Base-by-base conservation (phyloP, 2,888 invertebrate genomes). In the Hyposoter didymator region DNA sequence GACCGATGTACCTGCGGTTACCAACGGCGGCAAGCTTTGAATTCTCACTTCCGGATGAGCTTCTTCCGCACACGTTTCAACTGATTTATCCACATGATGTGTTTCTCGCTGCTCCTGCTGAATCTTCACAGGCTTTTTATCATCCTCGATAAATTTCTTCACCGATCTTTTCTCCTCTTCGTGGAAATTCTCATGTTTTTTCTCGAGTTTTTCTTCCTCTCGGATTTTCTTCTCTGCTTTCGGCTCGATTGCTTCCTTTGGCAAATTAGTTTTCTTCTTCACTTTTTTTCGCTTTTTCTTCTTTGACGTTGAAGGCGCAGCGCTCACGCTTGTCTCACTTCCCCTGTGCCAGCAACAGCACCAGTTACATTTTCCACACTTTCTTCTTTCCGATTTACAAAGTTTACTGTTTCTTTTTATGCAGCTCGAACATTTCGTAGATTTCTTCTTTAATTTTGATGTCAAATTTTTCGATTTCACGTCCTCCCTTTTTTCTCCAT, bases 1-100 rank as follows among this genome's bases (percentile, higher is more conserved):
- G 8, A 45, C 64, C 7, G 83, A 59, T 10, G 78, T 72, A 35
- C 73, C 75, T 1, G 70, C 72, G 4, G 74, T 80, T 74, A 35
- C 14, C 49, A 45, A 35, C 55, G 43, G 8, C 10, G 62, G 47
- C n/a, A n/a, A n/a, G 32, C 5, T 62, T 32, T 39, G 2, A 1
- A n/a, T 32, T 0, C 28, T 74, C 12, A n/a, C 1, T 35, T 8
- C 45, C n/a, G n/a, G 12, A 35, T 35, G 35, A 35, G 35, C 35
- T n/a, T 43, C 62, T 39, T 52, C 39, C 43, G 67, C 19, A 8
- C 2, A 5, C n/a, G n/a, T n/a, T 69, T 80, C 43, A 1, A 14
- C 22, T 3, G n/a, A 17, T 74, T 32, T 22, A 35, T 69, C 47
- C 1, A 35, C 7, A 17, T 14, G 32, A 17, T 14, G 32, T 14